phyloP scores from a whole-genome alignment of 2,113 vertebrate genomes.

The Atlantisia rogersi region DNA sequence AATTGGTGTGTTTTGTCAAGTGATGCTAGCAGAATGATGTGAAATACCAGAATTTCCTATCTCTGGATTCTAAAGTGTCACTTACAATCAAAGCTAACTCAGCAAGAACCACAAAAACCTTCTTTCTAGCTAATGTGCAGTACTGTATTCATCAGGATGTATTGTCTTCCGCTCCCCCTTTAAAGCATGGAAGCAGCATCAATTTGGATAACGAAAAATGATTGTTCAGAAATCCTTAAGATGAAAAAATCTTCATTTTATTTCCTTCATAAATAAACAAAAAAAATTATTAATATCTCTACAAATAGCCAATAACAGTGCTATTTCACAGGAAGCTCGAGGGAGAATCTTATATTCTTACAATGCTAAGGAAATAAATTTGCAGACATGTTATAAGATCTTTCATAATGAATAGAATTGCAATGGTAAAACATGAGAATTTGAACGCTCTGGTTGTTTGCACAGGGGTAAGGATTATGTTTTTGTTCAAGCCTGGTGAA shows the following conservation, averaged over 20 bases:
- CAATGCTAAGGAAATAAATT: background rate
- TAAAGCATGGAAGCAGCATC: background rate
- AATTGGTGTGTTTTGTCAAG: background rate
- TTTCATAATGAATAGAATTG: background rate
- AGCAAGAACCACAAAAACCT: background rate
- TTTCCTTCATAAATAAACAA: background rate
- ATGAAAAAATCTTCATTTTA: background rate
- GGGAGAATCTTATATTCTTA: background rate
- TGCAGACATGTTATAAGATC: background rate
- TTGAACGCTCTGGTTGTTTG: background rate
- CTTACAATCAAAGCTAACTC: background rate
- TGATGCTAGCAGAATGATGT: background rate
- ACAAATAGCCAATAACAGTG: background rate
- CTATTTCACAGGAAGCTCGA: background rate
- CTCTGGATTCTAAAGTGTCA: background rate
- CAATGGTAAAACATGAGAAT: background rate
- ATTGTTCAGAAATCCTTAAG: background rate
- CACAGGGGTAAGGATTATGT: background rate
- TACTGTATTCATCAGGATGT: background rate
- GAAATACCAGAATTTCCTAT: background rate
- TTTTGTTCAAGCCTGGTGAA: background rate
- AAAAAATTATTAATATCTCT: background rate
- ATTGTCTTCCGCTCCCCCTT: background rate
- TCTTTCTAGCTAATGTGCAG: background rate
- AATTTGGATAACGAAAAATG: background rate